These are phyloP conservation scores for Enteromius thamalakanensis DNA, from an alignment of 2,797 vertebrate species.

Conservation along the genomic window DNA sequence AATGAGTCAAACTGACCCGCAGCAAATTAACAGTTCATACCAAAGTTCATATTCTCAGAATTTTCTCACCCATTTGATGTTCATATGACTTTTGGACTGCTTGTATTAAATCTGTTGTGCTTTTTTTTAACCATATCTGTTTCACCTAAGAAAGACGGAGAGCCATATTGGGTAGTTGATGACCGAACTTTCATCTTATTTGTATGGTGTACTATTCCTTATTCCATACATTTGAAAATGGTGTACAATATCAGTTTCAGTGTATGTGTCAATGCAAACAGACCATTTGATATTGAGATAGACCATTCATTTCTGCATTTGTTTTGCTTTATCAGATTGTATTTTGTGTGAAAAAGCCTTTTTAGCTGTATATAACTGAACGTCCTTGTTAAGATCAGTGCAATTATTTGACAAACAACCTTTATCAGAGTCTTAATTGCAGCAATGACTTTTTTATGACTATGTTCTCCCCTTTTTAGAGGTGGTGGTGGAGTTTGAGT, in stretches of 20 bases:
- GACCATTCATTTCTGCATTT: neutral
- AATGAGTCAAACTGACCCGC: neutral
- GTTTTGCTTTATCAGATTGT: neutral
- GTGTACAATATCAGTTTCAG: neutral
- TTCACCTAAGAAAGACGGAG: neutral
- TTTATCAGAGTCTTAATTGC: neutral
- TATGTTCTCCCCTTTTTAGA: conserved; percentile 71
- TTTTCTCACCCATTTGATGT: neutral
- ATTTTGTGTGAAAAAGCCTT: neutral
- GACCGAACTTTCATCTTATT: neutral
- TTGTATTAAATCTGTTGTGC: neutral
- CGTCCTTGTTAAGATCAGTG: neutral
- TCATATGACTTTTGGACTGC: neutral
- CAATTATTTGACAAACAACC: neutral
- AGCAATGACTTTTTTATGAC: neutral
- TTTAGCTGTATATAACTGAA: neutral
- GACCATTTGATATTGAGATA: neutral
- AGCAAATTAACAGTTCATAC: neutral
- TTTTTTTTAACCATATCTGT: neutral
- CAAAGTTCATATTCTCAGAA: neutral
- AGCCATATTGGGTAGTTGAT: neutral
- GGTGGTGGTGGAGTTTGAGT: conserved; percentile 94
- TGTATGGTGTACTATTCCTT: neutral
- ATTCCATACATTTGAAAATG: neutral
- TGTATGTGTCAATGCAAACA: neutral